These are phyloP conservation scores for Amyelois transitella DNA, from an alignment of 1,140 invertebrate genomes.

Conservation along the genomic window DNA sequence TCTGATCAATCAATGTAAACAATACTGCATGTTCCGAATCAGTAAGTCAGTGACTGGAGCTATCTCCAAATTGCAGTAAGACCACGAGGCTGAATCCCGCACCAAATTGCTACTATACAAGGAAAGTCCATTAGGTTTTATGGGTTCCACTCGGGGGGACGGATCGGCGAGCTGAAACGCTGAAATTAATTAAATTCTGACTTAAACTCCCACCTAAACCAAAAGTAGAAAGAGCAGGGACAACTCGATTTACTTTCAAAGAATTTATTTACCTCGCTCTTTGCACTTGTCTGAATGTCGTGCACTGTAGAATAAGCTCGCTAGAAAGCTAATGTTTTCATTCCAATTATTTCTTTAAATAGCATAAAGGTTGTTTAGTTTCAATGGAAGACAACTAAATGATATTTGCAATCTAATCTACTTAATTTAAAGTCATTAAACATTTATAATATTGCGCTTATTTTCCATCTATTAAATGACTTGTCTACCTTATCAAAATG, in stretches of 20 bases:
- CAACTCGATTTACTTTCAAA: constrained; percentile 7
- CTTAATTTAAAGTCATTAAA: no score
- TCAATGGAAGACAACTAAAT: no score
- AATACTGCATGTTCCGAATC: not conserved
- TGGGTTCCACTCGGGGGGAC: constrained; percentile 48
- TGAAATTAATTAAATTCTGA: constrained; percentile 64
- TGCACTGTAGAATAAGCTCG: not conserved
- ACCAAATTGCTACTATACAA: constrained; percentile 60
- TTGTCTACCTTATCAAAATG: no score
- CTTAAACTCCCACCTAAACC: constrained; percentile 41
- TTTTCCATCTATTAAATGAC: no score
- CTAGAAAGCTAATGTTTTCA: not conserved
- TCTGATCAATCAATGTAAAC: no score
- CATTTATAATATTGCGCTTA: no score
- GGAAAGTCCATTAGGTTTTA: constrained; percentile 72
- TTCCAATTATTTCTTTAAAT: not conserved
- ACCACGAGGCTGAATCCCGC: constrained; percentile 41
- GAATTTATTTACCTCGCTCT: not conserved
- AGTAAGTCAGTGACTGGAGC: not conserved
- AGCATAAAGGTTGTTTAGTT: no score
- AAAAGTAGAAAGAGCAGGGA: constrained; percentile 24
- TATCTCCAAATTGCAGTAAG: constrained; percentile 42
- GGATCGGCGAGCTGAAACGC: constrained; percentile 46
- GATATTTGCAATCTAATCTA: no score
- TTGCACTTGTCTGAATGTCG: not conserved